Evolutionary conservation across 2,888 invertebrate species (phyloP), one percentile per base, ranked within the genome.

Genomic region (Geotrupes spiniger): DNA sequence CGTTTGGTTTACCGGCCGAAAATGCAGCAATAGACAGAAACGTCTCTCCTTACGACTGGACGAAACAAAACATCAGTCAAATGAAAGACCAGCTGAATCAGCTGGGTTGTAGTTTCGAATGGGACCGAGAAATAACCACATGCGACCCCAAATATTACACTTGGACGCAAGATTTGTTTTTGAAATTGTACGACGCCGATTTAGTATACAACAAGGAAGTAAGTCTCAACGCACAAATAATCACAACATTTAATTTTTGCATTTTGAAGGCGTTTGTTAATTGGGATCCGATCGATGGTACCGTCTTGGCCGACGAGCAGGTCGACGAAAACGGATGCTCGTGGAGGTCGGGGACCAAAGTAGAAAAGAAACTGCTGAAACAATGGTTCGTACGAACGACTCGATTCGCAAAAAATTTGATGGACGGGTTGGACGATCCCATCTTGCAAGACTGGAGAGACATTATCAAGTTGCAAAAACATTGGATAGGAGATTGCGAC

Each of bases 211-310:
- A 88, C 68, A 89, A 85, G 70, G 83, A 90, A 77, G 89, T 85
- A 71, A 65, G 63, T 54, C 37, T 25, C n/a, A n/a, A n/a, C n/a
- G n/a, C n/a, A n/a, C n/a, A n/a, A n/a, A n/a, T n/a, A n/a, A n/a
- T n/a, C n/a, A n/a, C n/a, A n/a, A n/a, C n/a, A n/a, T n/a, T n/a
- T n/a, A 14, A 14, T 25, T 33, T 8, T 28, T 38, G 38, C 2
- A 36, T 21, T 2, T 42, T 44, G 11, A 71, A 89, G 85, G 88
- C 92, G 8, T 75, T 84, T 54, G 97, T 98, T 0, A 97, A 97
- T 75, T 99, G 99, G 99, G 99, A 99, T 78, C 99, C 99, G 1
- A 79, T 98, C 0, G 99, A 99, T 74, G 76, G 90, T 72, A 99
- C 99, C 2, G 99, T 99, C 1, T 74, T 99, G 54, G 99, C 98